Conservation (phyloP, 2,888 invertebrate genomes). For the Embidobia sp. region DNA sequence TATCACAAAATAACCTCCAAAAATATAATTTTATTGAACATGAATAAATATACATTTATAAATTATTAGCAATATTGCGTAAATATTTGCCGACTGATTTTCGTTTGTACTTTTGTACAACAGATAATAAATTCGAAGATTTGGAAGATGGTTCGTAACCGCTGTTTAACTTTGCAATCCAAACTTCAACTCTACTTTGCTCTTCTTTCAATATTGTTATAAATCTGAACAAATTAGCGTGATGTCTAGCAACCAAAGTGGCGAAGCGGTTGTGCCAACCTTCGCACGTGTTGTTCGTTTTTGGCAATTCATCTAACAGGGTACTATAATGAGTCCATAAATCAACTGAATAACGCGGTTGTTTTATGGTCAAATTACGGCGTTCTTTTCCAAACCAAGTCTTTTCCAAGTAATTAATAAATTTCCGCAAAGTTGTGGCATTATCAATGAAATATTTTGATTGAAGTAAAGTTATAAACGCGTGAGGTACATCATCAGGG, state of each 20-base stretch:
- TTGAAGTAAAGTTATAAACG: neutral
- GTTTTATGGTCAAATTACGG: neutral
- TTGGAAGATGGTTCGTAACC: neutral
- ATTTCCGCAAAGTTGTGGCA: neutral
- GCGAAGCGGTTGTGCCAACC: slow-evolving; percentile 18
- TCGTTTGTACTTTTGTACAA: neutral
- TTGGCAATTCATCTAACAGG: neutral
- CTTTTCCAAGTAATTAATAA: neutral
- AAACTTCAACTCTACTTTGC: neutral
- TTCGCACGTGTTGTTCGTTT: slow-evolving; percentile 16
- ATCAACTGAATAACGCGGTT: neutral
- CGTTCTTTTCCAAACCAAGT: slow-evolving; percentile 7
- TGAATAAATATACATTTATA: neutral
- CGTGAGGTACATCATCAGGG: too few relatives aligned
- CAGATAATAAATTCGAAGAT: neutral
- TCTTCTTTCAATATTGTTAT: neutral
- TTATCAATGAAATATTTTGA: neutral
- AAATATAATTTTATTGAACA: neutral
- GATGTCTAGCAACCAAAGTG: neutral
- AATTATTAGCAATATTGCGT: slow-evolving; percentile 2
- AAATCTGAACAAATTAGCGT: slow-evolving; percentile 1
- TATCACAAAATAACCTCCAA: neutral
- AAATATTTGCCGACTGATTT: neutral
- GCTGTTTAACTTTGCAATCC: too few relatives aligned
- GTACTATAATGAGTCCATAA: slow-evolving; percentile 7